Conservation (phyloP, 92 coral and sea anemone genomes). For the Siderastrea radians region DNA sequence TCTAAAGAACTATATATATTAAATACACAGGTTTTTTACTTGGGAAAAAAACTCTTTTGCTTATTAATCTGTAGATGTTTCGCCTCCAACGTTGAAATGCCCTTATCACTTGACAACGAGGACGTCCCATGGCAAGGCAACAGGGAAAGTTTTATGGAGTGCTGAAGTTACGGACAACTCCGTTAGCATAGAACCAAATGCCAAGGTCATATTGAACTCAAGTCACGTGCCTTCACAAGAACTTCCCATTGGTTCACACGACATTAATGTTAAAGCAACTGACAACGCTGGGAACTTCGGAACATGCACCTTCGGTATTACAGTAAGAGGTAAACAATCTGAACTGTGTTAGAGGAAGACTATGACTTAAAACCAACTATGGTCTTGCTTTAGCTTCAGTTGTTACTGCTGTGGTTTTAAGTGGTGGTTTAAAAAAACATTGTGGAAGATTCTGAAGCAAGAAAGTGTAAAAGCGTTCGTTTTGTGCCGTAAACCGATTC, state of each 20-base stretch:
- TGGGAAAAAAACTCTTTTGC: too few relatives aligned
- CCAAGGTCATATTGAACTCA: not conserved
- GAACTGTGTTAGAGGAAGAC: too few relatives aligned
- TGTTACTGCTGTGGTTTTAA: too few relatives aligned
- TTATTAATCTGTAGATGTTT: not conserved
- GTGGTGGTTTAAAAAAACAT: too few relatives aligned
- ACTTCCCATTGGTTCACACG: not conserved
- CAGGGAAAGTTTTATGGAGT: not conserved
- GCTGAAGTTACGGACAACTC: slow-evolving; percentile 10
- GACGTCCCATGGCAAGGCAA: not conserved
- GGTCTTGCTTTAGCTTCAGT: too few relatives aligned
- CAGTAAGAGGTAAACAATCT: not conserved
- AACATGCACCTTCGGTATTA: not conserved
- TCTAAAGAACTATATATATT: too few relatives aligned
- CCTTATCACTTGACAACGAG: not conserved
- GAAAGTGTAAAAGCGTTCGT: too few relatives aligned
- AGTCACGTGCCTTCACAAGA: slow-evolving; percentile 9
- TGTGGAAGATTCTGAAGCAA: too few relatives aligned
- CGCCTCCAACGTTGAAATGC: not conserved
- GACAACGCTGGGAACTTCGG: not conserved
- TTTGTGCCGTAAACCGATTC: too few relatives aligned
- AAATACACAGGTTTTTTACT: too few relatives aligned
- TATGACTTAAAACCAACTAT: too few relatives aligned
- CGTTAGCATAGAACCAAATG: not conserved
- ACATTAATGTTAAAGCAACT: not conserved